Percentiles rank a stretch among this genome's conserved stretches.
Conservation (phyloP, 1,140 invertebrate species). For the Potamilus streckersoni region DNA sequence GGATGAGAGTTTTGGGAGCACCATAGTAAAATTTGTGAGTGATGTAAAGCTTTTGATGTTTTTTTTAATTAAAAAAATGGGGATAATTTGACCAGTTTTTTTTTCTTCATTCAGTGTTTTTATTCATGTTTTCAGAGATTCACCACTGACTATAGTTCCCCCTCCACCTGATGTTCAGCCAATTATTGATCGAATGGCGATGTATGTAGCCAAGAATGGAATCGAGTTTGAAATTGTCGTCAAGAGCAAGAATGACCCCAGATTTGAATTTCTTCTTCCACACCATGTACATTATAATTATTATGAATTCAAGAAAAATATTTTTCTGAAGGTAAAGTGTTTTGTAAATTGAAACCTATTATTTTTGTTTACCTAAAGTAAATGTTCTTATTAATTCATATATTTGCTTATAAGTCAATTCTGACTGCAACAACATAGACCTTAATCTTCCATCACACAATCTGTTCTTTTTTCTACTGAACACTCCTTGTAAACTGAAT, state of each 20-base stretch:
- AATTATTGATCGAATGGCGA: constrained; percentile 96
- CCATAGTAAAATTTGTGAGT: too few relatives aligned
- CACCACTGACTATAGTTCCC: constrained; percentile 68
- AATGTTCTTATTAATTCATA: neutral
- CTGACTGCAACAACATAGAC: too few relatives aligned
- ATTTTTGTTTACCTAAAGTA: neutral
- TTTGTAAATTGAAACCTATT: neutral
- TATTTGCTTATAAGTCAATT: too few relatives aligned
- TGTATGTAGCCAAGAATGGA: constrained; percentile 94
- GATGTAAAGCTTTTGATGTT: neutral
- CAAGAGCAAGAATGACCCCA: constrained; percentile 84
- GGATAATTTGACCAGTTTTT: neutral
- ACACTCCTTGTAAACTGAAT: too few relatives aligned
- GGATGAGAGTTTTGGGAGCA: too few relatives aligned
- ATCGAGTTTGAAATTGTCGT: constrained; percentile 91
- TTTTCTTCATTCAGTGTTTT: constrained; percentile 1
- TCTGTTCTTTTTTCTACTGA: too few relatives aligned
- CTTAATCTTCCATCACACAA: too few relatives aligned
- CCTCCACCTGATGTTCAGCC: constrained; percentile 83
- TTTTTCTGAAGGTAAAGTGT: constrained; percentile 47
- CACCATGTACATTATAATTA: constrained; percentile 59
- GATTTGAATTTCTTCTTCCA: constrained; percentile 71
- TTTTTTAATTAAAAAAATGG: neutral
- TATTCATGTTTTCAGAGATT: neutral
- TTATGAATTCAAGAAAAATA: constrained; percentile 60